Evolutionary conservation across 2,113 vertebrate genomes (phyloP).

Genomic region (Rattus norvegicus): GRCr8 NC_086022.1:125139501-125140000

Average conservation of each 20-base stretch:
- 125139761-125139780: not conserved
- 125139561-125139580: constrained; percentile 95
- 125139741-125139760: not conserved
- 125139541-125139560: constrained; percentile 96
- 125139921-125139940: not conserved
- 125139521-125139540: constrained; percentile 95
- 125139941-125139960: not conserved
- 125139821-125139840: not conserved
- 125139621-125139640: rapidly evolving
- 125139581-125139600: constrained; percentile 79
- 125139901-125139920: not conserved
- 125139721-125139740: not conserved
- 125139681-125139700: not conserved
- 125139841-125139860: not conserved
- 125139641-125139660: not conserved
- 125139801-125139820: not conserved
- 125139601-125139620: not conserved
- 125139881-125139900: not conserved
- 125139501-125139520: constrained; percentile 94
- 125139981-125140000: not conserved
- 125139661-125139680: not conserved
- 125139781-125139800: not conserved
- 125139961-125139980: not conserved
- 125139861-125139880: not conserved
- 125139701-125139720: not conserved